Conservation (phyloP, 2,797 vertebrate genomes). For the Sebastes cheni region DNA sequence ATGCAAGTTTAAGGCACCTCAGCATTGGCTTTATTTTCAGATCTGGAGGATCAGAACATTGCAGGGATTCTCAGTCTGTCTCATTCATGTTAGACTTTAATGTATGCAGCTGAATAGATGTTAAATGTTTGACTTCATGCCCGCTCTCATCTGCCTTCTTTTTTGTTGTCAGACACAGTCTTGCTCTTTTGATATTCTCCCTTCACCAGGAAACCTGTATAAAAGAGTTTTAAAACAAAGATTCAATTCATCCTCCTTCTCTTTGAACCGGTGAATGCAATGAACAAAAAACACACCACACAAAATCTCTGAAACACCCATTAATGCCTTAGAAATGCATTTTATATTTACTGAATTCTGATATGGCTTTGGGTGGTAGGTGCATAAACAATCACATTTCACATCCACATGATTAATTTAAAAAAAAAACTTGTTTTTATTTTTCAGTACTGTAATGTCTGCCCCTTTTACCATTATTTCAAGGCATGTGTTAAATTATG, state of each 20-base stretch:
- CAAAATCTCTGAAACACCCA: not conserved
- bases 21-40: no score
- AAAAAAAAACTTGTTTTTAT: not conserved
- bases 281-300: constrained; percentile 5
- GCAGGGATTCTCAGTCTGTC: not conserved
- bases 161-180: constrained; percentile 26
- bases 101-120: constrained; percentile 23
- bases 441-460: not conserved
- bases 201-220: not conserved
- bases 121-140: constrained; percentile 37
- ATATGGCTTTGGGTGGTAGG: not conserved
- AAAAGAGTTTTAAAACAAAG: constrained; percentile 15
- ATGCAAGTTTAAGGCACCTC: no score
- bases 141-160: constrained; percentile 26
- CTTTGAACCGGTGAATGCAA: constrained; percentile 42
- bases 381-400: not conserved
- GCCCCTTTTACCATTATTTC: not conserved
- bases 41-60: not conserved
- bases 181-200: constrained; percentile 51
- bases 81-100: constrained; percentile 8
- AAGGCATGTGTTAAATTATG: constrained; percentile 18
- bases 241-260: not conserved
- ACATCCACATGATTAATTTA: not conserved
- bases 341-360: not conserved
- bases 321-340: not conserved